Evolutionary conservation across 2,797 vertebrate genomes (phyloP).

Genomic region (Smutsia gigantea): DNA sequence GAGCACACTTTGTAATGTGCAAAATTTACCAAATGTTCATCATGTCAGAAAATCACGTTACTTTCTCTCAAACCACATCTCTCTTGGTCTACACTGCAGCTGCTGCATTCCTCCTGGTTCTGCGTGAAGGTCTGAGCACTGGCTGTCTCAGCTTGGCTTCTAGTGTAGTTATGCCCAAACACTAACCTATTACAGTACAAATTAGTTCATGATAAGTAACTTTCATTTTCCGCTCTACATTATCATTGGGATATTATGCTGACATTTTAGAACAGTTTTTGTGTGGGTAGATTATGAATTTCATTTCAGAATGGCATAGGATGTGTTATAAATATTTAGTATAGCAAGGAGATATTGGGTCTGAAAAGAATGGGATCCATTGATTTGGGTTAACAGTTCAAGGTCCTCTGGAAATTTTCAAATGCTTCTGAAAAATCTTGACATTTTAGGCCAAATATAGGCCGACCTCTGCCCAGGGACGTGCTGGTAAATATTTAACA

Average conservation of each 20-base stretch:
- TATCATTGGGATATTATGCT: background rate
- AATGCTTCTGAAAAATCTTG: constrained; percentile 44
- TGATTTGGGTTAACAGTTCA: background rate
- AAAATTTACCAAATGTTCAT: background rate
- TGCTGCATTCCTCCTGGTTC: background rate
- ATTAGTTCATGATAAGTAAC: background rate
- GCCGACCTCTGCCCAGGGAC: constrained; percentile 47
- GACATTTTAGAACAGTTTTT: background rate
- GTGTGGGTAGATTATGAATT: background rate
- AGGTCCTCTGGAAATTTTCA: constrained; percentile 13
- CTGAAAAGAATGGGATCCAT: background rate
- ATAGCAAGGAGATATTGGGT: background rate
- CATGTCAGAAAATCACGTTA: background rate
- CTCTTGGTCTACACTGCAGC: background rate
- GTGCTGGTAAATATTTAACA: constrained; percentile 66
- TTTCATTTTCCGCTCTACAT: background rate
- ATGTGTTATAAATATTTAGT: background rate
- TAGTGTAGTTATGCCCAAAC: background rate
- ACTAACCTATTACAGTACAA: constrained; percentile 8
- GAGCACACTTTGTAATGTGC: background rate
- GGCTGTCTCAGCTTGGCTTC: background rate
- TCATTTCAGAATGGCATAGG: background rate
- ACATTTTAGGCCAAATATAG: constrained; percentile 50
- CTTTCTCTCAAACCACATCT: background rate
- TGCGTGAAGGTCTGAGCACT: background rate